A percentile compares a stretch with the other conserved stretches of the same genome.
These are phyloP conservation scores for Tinea trinotella DNA, from an alignment of 2,888 invertebrate species.

Conservation along the genomic window DNA sequence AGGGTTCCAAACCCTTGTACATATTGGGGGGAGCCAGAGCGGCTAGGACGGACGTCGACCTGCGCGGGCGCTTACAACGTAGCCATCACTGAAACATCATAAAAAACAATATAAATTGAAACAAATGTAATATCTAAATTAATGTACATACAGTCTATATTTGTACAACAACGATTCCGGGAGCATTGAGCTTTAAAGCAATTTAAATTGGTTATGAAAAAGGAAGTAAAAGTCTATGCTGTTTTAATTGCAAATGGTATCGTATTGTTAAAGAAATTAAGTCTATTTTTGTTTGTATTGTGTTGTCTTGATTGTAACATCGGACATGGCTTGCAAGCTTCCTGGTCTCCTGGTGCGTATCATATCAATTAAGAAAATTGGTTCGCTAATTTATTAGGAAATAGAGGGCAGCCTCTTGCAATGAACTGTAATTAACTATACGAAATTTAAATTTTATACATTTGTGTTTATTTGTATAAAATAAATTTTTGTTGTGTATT, in stretches of 20 bases:
- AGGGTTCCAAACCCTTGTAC: conserved; percentile 27
- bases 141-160: conserved; percentile 29
- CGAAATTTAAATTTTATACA: neutral
- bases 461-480: too few relatives aligned
- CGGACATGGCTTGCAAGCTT: conserved; percentile 32
- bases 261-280: conserved; percentile 25
- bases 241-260: neutral
- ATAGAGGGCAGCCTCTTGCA: conserved; percentile 29
- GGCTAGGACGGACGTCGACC: conserved; percentile 68
- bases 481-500: too few relatives aligned
- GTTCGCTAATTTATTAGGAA: conserved; percentile 60
- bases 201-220: conserved; percentile 39
- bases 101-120: conserved; percentile 29
- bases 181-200: conserved; percentile 66
- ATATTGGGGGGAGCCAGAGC: conserved; percentile 31
- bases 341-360: conserved; percentile 58
- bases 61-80: conserved; percentile 36
- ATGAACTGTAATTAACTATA: neutral
- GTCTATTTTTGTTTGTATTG: conserved; percentile 26
- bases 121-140: conserved; percentile 32
- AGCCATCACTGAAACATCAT: conserved; percentile 29
- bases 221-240: conserved; percentile 29
- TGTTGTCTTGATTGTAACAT: conserved; percentile 33
- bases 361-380: conserved; percentile 60
- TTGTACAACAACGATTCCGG: conserved; percentile 40